Evolutionary conservation across 2,888 invertebrate genomes (phyloP).

Genomic region (Ophion ellenae): DNA sequence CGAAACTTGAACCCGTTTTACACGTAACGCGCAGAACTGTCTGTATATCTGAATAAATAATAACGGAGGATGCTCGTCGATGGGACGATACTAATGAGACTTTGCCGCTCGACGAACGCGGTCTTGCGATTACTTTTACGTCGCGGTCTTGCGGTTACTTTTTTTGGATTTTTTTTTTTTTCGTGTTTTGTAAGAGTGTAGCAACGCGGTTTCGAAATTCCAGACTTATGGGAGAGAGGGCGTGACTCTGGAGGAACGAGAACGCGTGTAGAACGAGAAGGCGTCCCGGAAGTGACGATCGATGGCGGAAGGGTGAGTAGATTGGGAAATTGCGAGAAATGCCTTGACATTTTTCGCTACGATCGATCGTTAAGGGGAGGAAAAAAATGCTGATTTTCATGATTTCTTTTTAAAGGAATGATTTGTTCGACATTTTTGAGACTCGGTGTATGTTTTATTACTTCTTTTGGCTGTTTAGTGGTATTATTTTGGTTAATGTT

Average conservation of each 20-base stretch:
- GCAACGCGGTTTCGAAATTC: neutral
- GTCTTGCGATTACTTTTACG: neutral
- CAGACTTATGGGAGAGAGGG: neutral
- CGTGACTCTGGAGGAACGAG: neutral
- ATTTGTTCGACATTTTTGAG: no score
- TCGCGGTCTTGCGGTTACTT: neutral
- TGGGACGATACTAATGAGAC: neutral
- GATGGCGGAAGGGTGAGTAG: no score
- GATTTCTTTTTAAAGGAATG: no score
- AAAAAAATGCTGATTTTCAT: no score
- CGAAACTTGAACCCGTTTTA: slow-evolving; percentile 63
- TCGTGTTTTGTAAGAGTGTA: neutral
- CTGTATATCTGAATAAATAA: slow-evolving; percentile 19
- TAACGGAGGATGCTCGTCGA: neutral
- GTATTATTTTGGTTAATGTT: no score
- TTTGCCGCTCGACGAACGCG: neutral
- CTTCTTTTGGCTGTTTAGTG: no score
- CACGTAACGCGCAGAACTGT: slow-evolving; percentile 80
- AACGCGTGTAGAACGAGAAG: no score
- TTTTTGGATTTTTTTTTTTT: neutral
- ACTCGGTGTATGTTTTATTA: no score
- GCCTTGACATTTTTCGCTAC: no score
- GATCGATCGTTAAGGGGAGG: no score
- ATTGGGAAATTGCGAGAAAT: no score
- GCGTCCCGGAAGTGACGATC: no score